Conservation (phyloP, 2,113 vertebrate genomes). For the Aldabrachelys gigantea region DNA sequence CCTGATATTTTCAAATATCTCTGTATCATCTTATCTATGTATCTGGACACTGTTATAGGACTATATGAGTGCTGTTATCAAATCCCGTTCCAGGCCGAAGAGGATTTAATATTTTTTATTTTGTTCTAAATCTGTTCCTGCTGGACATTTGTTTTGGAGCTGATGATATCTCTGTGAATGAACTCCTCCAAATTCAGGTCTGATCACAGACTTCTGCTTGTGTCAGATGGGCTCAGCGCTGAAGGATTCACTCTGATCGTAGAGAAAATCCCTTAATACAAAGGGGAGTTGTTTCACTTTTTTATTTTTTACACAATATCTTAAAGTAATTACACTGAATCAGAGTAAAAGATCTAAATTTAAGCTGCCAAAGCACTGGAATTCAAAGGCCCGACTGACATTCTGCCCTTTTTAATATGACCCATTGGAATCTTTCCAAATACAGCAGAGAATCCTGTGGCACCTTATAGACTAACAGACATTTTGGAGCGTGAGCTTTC, state of each 20-base stretch:
- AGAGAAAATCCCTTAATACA: neutral
- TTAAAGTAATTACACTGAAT: neutral
- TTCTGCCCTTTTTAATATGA: neutral
- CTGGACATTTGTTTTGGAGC: neutral
- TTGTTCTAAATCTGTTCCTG: neutral
- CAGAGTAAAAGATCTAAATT: neutral
- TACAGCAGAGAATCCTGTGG: too few species aligned
- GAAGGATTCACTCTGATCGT: neutral
- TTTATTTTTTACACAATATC: neutral
- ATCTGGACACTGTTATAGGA: neutral
- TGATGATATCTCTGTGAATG: neutral
- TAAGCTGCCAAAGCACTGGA: neutral
- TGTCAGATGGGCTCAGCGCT: neutral
- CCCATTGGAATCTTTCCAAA: neutral
- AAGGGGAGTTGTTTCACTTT: neutral
- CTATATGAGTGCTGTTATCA: neutral
- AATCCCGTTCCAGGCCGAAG: neutral
- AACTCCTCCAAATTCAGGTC: neutral
- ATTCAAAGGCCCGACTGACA: neutral
- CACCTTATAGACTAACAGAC: too few species aligned
- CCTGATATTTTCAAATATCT: neutral
- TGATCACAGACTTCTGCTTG: neutral
- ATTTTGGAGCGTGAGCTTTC: too few species aligned
- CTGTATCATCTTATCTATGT: neutral
- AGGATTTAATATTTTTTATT: neutral